A percentile compares a stretch with the other conserved stretches of the same genome.
phyloP scores from a whole-genome alignment of 2,113 vertebrate genomes.

The Hydropotes inermis region DNA sequence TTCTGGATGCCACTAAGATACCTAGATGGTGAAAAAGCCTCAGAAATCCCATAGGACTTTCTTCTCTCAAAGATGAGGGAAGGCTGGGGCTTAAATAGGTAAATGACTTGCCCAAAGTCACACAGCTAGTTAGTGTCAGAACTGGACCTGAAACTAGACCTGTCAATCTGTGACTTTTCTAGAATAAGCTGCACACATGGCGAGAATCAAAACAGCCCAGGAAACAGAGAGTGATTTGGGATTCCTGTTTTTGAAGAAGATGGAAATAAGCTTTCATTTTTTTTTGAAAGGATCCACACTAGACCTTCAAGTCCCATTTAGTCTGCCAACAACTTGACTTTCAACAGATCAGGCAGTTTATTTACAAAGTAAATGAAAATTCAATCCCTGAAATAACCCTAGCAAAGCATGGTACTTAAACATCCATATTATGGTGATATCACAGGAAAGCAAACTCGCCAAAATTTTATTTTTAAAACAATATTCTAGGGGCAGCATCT shows the following conservation, averaged over 20 bases:
- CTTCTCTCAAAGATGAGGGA: background rate
- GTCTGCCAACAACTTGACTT: background rate
- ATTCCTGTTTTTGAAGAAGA: background rate
- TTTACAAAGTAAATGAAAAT: background rate
- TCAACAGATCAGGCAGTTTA: background rate
- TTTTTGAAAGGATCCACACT: background rate
- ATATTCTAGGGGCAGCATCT: background rate
- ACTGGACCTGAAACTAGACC: background rate
- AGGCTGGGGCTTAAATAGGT: background rate
- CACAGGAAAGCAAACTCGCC: background rate
- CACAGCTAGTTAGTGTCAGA: background rate
- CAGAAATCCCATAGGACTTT: background rate
- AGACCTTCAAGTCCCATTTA: background rate
- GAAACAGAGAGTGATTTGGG: background rate
- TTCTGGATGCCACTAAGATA: background rate
- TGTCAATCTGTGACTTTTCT: background rate
- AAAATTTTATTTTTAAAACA: slow-evolving; percentile 14
- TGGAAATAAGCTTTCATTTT: background rate
- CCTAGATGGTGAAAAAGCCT: background rate
- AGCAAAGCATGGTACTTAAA: background rate
- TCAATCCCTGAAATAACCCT: background rate
- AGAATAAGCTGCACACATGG: background rate
- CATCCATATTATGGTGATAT: background rate
- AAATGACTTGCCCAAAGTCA: background rate
- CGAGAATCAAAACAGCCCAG: background rate